phyloP scores from a whole-genome alignment of 2,888 invertebrate species.

The Melikaiella ostensackeni region DNA sequence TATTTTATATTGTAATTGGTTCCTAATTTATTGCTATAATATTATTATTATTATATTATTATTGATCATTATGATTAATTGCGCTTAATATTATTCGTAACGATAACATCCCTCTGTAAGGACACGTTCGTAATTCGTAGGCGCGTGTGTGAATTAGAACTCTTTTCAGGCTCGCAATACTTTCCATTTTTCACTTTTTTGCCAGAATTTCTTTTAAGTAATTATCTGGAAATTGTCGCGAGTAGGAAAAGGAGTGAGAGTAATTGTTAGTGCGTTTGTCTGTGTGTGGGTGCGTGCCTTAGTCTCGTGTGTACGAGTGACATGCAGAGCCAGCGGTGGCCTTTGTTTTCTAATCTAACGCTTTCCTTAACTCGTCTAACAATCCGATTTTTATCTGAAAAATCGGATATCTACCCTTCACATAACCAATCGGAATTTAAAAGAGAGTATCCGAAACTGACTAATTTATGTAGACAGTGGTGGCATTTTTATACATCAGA shows the following conservation, averaged over 20 bases:
- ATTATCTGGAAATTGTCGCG: slow-evolving; percentile 11
- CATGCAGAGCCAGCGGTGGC: slow-evolving; percentile 59
- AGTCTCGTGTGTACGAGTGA: slow-evolving; percentile 51
- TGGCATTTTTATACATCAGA: slow-evolving; percentile 74
- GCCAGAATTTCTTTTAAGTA: slow-evolving; percentile 48
- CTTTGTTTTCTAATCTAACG: slow-evolving; percentile 58
- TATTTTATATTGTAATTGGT: slow-evolving; percentile 75
- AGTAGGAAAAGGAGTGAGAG: slow-evolving; percentile 34
- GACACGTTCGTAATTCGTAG: slow-evolving; percentile 58
- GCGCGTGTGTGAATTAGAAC: slow-evolving; percentile 45
- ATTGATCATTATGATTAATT: slow-evolving; percentile 61
- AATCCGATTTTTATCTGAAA: not conserved
- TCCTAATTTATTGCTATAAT: slow-evolving; percentile 75
- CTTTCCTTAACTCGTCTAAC: slow-evolving; percentile 45
- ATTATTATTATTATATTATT: slow-evolving; percentile 55
- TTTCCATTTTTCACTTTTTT: slow-evolving; percentile 15
- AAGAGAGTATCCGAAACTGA: slow-evolving; percentile 55
- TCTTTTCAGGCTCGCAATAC: not conserved
- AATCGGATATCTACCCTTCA: slow-evolving; percentile 30
- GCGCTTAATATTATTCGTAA: slow-evolving; percentile 61
- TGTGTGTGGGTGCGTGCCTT: slow-evolving; percentile 42
- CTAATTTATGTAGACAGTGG: slow-evolving; percentile 69
- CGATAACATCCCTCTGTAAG: slow-evolving; percentile 61
- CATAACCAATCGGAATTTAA: slow-evolving; percentile 26
- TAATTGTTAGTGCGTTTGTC: slow-evolving; percentile 41